A percentile compares a stretch with the other conserved stretches of the same genome.
These are phyloP conservation scores for Peromyscus attwateri DNA, from an alignment of 2,797 vertebrate genomes.

Conservation along the genomic window DNA sequence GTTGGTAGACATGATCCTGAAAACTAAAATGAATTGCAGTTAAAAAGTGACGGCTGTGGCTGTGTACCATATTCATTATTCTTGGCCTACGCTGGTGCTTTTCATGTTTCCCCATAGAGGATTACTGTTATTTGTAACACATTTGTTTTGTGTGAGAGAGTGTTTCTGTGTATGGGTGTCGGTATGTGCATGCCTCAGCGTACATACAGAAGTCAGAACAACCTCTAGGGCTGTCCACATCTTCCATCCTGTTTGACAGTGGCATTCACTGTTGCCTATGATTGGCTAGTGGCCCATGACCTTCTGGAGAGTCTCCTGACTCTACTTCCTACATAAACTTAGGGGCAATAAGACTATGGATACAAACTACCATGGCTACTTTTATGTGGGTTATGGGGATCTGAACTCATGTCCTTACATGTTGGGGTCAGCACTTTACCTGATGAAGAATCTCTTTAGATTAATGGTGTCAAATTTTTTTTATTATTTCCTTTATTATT, in stretches of 20 bases:
- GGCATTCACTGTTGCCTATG: neutral
- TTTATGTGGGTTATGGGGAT: neutral
- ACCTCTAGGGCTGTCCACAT: neutral
- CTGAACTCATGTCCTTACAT: neutral
- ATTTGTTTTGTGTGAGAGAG: neutral
- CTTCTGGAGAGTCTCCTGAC: neutral
- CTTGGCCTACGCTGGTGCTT: neutral
- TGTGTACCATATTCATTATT: neutral
- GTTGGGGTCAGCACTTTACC: neutral
- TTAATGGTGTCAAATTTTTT: neutral
- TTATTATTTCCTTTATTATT: neutral
- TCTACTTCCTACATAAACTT: neutral
- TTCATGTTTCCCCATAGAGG: neutral
- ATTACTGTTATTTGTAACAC: slow-evolving; percentile 48
- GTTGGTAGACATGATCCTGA: slow-evolving; percentile 60
- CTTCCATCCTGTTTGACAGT: neutral
- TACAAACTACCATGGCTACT: neutral
- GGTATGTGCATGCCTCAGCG: neutral
- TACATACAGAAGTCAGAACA: neutral
- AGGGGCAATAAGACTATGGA: neutral
- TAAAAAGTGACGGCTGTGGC: neutral
- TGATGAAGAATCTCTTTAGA: neutral
- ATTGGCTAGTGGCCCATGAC: neutral
- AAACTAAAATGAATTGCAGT: slow-evolving; percentile 56
- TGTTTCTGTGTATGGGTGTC: neutral